A percentile compares a stretch with the other conserved stretches of the same genome.
Evolutionary conservation across 2,888 invertebrate species (phyloP).

Genomic region (Seira sanloemensis): DNA sequence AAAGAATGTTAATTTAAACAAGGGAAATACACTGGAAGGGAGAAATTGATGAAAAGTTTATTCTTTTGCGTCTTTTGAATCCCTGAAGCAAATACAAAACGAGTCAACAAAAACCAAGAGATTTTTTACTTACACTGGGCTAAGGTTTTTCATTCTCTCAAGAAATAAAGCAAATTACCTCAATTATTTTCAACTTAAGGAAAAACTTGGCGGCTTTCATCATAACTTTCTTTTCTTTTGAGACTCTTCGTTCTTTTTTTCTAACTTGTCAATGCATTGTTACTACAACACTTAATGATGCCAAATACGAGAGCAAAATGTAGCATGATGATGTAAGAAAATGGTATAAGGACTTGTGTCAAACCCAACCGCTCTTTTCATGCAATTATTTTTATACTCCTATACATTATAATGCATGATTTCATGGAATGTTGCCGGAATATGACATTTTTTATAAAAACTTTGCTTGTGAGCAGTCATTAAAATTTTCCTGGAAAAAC

Average conservation of each 20-base stretch:
- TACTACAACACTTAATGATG: slow-evolving; percentile 45
- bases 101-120: background rate
- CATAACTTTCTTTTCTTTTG: slow-evolving; percentile 17
- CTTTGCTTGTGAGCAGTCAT: too few relatives aligned
- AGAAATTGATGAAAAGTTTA: slow-evolving; percentile 46
- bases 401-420: too few relatives aligned
- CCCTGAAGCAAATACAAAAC: slow-evolving; percentile 6
- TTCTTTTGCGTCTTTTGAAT: slow-evolving; percentile 22
- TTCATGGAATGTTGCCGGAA: background rate
- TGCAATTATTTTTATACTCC: too few relatives aligned
- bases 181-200: slow-evolving; percentile 58
- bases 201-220: slow-evolving; percentile 17
- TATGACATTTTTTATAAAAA: background rate
- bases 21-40: background rate
- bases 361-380: too few relatives aligned
- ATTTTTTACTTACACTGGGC: slow-evolving; percentile 24
- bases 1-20: slow-evolving; percentile 51
- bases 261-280: slow-evolving; percentile 19
- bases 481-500: background rate
- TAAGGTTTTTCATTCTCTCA: slow-evolving; percentile 6
- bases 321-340: background rate
- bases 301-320: slow-evolving; percentile 34
- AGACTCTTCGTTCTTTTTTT: background rate
- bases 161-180: slow-evolving; percentile 44
- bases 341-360: too few relatives aligned